A percentile compares a stretch with the other conserved stretches of the same genome.
These are phyloP conservation scores for Gorsachius goisagi DNA, from an alignment of 2,113 vertebrate species.

Conservation along the genomic window DNA sequence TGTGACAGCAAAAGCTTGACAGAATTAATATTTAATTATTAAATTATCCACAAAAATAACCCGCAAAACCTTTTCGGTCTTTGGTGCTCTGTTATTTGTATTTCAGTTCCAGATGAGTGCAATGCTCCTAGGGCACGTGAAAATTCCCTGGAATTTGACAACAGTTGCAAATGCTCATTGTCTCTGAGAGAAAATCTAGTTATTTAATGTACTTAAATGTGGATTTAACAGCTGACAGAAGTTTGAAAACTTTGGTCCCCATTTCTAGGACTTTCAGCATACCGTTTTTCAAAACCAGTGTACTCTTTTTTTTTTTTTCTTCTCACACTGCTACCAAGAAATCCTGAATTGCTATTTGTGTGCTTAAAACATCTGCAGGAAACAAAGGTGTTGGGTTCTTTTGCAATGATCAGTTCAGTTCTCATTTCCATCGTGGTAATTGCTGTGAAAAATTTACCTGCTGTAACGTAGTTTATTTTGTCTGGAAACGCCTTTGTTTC, in stretches of 20 bases:
- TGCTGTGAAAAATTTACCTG: constrained; percentile 56
- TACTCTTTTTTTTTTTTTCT: background rate
- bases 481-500: constrained; percentile 35
- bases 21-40: background rate
- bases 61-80: background rate
- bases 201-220: background rate
- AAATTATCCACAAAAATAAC: background rate
- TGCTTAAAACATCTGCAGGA: constrained; percentile 22
- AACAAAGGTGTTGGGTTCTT: background rate
- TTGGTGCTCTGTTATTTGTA: background rate
- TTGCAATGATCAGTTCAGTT: background rate
- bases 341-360: background rate
- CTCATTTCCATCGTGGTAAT: constrained; percentile 46
- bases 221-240: background rate
- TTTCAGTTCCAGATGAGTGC: background rate
- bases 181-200: background rate
- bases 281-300: background rate
- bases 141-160: background rate
- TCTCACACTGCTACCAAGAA: background rate
- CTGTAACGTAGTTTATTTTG: constrained; percentile 38
- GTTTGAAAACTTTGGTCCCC: background rate
- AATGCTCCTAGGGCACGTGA: background rate
- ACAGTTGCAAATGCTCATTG: background rate
- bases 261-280: background rate
- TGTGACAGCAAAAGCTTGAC: background rate